A percentile compares a stretch with the other conserved stretches of the same genome.
Evolutionary conservation across 1,140 invertebrate genomes (phyloP).

Genomic region (Drosophila persimilis): DNA sequence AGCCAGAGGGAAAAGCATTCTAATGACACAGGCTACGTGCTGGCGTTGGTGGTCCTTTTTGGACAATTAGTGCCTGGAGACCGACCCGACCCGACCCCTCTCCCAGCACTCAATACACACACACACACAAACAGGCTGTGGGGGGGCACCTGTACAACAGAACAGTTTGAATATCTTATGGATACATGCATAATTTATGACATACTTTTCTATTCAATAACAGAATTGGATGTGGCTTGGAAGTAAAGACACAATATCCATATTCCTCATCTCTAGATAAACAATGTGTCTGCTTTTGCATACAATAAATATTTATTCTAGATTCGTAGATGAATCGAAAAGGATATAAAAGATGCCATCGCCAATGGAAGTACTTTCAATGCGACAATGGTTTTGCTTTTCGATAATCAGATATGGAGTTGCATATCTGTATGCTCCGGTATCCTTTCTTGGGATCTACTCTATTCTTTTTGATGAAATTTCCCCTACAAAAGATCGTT

Average conservation of each 20-base stretch:
- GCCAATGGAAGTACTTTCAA: too few species aligned
- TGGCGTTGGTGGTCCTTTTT: constrained; percentile 70
- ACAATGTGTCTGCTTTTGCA: too few species aligned
- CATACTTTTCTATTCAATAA: constrained; percentile 45
- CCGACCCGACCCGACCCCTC: constrained; percentile 3
- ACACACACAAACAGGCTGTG: constrained; percentile 6
- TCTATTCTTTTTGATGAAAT: too few species aligned
- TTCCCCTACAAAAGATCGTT: too few species aligned
- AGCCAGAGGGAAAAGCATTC: constrained; percentile 39
- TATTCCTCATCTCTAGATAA: too few species aligned
- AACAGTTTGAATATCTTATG: constrained; percentile 45
- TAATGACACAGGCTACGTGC: constrained; percentile 68
- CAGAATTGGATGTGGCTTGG: constrained; percentile 12
- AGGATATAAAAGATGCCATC: too few species aligned
- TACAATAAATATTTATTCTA: too few species aligned
- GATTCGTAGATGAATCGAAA: too few species aligned
- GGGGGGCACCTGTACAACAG: constrained; percentile 50
- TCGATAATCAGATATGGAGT: too few species aligned
- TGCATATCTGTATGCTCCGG: too few species aligned
- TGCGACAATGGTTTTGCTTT: too few species aligned
- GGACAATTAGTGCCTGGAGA: constrained; percentile 71
- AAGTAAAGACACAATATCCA: constrained; percentile 4
- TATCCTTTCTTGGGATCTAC: too few species aligned
- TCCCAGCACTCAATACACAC: constrained; percentile 7
- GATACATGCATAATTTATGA: constrained; percentile 69